Base-by-base conservation (phyloP, 2,113 vertebrate species). In the Ictalurus punctatus region DNA sequence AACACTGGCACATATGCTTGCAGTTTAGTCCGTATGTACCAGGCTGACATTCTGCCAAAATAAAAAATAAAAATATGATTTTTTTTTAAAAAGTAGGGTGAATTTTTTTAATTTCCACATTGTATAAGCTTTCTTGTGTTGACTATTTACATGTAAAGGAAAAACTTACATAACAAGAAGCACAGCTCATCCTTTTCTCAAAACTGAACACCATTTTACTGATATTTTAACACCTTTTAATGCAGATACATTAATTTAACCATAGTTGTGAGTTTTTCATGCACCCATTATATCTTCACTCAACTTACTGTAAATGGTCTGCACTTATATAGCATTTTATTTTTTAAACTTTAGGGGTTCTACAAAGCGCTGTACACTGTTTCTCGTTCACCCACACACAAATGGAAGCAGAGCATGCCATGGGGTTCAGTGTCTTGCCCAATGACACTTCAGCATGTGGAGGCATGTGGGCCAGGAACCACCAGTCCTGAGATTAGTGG, bases 21-120 rank as follows among this genome's bases (percentile, higher is more conserved):
- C 98, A 99, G 94, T 95, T 96, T n/a, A 93, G 91, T 0, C 97
- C 97, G 0, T 96, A 97, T 23, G 96, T 97, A 48, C 97, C 97
- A 0, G 96, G 95, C 65, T 94, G 93, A 94, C 97, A 98, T 91
- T 94, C 97, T 98, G 93, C 2, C 80, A 80, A 54, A 80, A 80
- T 30, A 30, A 56, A 30, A 52, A 80, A 52, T 48, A 7, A 80
- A 80, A 14, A 56, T 80, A 54, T 54, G 12, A 79, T 52, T 27
- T 5, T 54, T 54, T n/a, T 37, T 6, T 7, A 78, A 27, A 58
- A 27, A 44, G 17, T 8, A 89, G 27, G 8, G 12, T 81, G 74
- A 85, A 84, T 27, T n/a, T 34, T 71, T 71, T 40, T 0, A 37
- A 34, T 71, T 71, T 71, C 30, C 30, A 71, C 14, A 71, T 34